Evolutionary conservation across 2,797 vertebrate species (phyloP), one percentile per base, ranked within the genome.

Genomic region (Menidia menidia): DNA sequence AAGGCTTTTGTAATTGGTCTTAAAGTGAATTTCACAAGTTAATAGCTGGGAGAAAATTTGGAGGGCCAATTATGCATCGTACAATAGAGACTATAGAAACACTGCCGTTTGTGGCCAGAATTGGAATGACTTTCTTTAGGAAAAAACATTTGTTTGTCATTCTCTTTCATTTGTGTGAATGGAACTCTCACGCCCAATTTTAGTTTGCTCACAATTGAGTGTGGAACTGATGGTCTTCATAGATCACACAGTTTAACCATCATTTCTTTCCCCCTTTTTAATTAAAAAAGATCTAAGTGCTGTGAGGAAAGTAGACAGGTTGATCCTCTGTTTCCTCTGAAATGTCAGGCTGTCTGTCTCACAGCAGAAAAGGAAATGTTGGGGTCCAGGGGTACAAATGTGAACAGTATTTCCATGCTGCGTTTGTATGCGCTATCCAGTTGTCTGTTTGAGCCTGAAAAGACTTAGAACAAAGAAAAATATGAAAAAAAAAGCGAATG

Each of bases 151-250:
- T n/a, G n/a, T n/a, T n/a, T n/a, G n/a, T n/a, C n/a, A n/a, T n/a
- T n/a, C n/a, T n/a, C n/a, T n/a, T n/a, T n/a, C n/a, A n/a, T n/a
- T n/a, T n/a, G n/a, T n/a, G n/a, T n/a, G n/a, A n/a, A n/a, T n/a
- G n/a, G n/a, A n/a, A n/a, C 25, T 25, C 25, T 25, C 25, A 25
- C 35, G 10, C 6, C 35, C 5, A 68, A 31, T 67, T 84, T 75
- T 45, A 68, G 47, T 56, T 87, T 80, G 60, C 42, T 77, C 19
- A 59, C 42, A 65, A 66, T 68, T 60, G 42, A 71, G 53, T 75
- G 64, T 69, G n/a, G 47, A 43, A 73, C 64, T 42, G n/a, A 54
- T 69, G 75, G 68, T 64, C 33, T 66, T 62, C 33, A 56, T n/a
- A 41, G 68, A 76, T 73, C 51, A 35, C 48, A 78, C 59, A 59